Conservation (phyloP, 2,797 vertebrate genomes). For the Sebastes oblongus region DNA sequence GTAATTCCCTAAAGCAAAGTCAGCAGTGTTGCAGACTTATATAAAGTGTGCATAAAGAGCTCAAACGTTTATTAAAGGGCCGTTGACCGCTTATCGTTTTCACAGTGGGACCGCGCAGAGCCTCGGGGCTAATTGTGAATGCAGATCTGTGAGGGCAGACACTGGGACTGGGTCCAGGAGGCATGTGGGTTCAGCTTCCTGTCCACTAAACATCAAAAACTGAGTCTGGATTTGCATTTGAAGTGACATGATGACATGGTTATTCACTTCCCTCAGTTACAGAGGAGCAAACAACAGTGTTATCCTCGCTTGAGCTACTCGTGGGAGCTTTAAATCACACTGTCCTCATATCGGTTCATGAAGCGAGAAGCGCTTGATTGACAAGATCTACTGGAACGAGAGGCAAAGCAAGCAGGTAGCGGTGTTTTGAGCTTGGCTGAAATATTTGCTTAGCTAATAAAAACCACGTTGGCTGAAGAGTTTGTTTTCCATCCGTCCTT, state of each 20-base stretch:
- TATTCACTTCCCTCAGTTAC: neutral
- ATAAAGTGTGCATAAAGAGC: conserved; percentile 7
- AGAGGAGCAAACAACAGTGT: neutral
- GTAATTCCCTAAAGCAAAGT: neutral
- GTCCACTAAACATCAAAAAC: conserved; percentile 59
- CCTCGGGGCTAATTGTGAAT: conserved; percentile 29
- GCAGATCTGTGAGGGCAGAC: conserved; percentile 49
- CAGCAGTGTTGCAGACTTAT: conserved; percentile 21
- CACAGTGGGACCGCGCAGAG: conserved; percentile 21
- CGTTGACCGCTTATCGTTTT: conserved; percentile 45
- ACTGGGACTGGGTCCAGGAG: conserved; percentile 22
- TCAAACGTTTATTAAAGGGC: conserved; percentile 6
- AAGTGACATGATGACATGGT: conserved; percentile 18
- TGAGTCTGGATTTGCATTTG: conserved; percentile 61
- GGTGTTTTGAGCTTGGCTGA: conserved; percentile 41
- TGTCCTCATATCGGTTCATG: neutral
- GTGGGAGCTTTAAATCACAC: conserved; percentile 14
- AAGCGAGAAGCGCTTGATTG: conserved; percentile 37
- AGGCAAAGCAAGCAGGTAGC: conserved; percentile 32
- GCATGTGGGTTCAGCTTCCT: conserved; percentile 69
- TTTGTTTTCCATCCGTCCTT: conserved; percentile 51
- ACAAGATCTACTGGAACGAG: conserved; percentile 23
- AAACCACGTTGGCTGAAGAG: conserved; percentile 72
- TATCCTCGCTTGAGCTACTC: neutral
- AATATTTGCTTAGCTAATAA: conserved; percentile 69